Conservation (phyloP, 2,888 invertebrate species). For the Ypsolopha scabrella region DNA sequence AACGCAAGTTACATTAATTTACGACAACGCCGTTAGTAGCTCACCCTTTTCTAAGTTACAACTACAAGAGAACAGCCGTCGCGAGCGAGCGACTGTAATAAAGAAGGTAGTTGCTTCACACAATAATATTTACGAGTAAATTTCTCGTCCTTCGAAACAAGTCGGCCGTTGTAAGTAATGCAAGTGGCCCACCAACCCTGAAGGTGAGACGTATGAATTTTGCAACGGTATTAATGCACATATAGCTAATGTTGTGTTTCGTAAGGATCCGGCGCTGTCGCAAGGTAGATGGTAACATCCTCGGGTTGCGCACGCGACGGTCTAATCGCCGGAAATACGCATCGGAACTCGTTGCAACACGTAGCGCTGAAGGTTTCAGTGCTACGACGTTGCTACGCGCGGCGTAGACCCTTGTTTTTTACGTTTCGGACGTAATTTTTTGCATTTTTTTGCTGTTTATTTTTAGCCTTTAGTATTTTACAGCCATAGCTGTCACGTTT, state of each 20-base stretch:
- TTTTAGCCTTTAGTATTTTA: too few species aligned
- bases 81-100: too few species aligned
- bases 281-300: conserved; percentile 32
- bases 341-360: conserved; percentile 51
- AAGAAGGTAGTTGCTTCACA: too few species aligned
- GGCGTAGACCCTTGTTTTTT: not conserved
- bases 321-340: conserved; percentile 59
- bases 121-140: too few species aligned
- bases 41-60: too few species aligned
- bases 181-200: conserved; percentile 46
- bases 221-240: conserved; percentile 60
- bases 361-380: conserved; percentile 27
- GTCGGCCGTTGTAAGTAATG: conserved; percentile 60
- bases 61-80: too few species aligned
- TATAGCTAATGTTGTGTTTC: conserved; percentile 28
- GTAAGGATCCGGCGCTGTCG: conserved; percentile 46
- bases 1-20: too few species aligned
- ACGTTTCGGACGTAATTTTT: not conserved
- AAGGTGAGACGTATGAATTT: conserved; percentile 62
- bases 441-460: too few species aligned
- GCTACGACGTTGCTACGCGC: conserved; percentile 11
- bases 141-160: conserved; percentile 41
- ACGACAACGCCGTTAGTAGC: too few species aligned
- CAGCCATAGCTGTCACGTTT: too few species aligned
- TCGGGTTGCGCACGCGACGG: conserved; percentile 47